Evolutionary conservation across 2,797 vertebrate species (phyloP), one percentile per base, ranked within the genome.

Genomic region (Amblyraja radiata): DNA sequence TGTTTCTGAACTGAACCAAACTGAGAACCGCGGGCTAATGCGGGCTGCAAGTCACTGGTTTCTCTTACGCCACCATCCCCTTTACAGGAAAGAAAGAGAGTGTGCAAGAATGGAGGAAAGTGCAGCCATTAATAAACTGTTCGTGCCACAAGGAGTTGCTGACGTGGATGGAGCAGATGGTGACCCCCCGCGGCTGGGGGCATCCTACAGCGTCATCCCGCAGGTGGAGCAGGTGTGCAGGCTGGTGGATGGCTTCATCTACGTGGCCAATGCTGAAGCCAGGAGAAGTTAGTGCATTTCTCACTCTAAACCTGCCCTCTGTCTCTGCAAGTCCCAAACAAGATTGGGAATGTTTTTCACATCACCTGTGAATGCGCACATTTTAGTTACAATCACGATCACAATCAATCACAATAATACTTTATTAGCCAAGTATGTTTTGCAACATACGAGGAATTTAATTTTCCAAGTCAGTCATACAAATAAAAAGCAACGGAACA

Each of bases 231-330:
- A 97, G 92, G 97, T 98, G 95, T 99, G 98, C 93, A 96, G 97
- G 94, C 96, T 96, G 68, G 98, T 98, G 86, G 97, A 98, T 93
- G 98, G 98, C 68, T 98, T 99, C 95, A 98, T 99, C 96, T 99
- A 98, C 80, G 98, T 98, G 77, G 97, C 97, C 93, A 98, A 99
- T 94, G 98, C 97, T 32, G 98, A 99, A 96, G 95, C 95, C 86
- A 25, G 16, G 21, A 61, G 71, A 93, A 76, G 91, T 93, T 76
- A 46, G 91, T 74, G 71, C 21, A 2, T 14, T 58, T 36, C 7
- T 18, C 39, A 32, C 65, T 32, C 61, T 9, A 18, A 21, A 1
- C 18, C 32, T 63, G 63, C 10, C 14, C 23, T 28, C 28, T n/a
- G 28, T 65, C 18, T 32, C 0, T 18, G 84, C 18, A n/a, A 11